Conservation (phyloP, 2,113 vertebrate genomes). For the Xiphophorus couchianus region DNA sequence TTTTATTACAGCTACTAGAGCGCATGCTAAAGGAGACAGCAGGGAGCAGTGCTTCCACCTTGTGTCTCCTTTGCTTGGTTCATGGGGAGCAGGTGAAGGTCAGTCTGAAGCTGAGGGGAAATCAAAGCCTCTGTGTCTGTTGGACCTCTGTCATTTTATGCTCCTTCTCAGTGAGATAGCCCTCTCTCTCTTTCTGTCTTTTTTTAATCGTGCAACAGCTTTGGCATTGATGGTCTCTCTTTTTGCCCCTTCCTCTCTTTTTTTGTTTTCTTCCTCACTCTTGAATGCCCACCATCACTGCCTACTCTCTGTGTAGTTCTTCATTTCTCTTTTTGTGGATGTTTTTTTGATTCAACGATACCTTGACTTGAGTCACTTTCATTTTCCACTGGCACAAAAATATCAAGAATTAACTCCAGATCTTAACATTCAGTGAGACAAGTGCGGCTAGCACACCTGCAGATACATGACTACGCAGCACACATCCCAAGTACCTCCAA, state of each 20-base stretch:
- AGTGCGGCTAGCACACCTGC: constrained; percentile 44
- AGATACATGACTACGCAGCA: constrained; percentile 34
- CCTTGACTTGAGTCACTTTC: constrained; percentile 52
- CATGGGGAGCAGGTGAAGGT: constrained; percentile 78
- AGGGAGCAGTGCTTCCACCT: constrained; percentile 71
- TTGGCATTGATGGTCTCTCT: constrained; percentile 22
- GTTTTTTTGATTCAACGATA: constrained; percentile 41
- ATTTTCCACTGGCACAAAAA: constrained; percentile 58
- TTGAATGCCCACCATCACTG: constrained; percentile 38
- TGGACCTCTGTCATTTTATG: constrained; percentile 71
- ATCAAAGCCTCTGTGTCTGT: constrained; percentile 74
- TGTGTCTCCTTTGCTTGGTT: constrained; percentile 63
- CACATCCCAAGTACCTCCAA: constrained; percentile 10
- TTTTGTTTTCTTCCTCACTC: constrained; percentile 23
- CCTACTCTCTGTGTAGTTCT: constrained; percentile 26
- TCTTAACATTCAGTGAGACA: constrained; percentile 59
- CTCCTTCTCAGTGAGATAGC: constrained; percentile 51
- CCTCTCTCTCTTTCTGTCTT: constrained; percentile 6
- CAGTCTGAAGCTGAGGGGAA: constrained; percentile 72
- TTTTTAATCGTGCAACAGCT: constrained; percentile 19
- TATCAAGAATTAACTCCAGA: constrained; percentile 66
- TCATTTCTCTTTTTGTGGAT: constrained; percentile 45
- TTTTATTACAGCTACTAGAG: constrained; percentile 76
- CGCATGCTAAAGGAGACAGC: constrained; percentile 69
- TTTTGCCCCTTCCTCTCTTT: constrained; percentile 3